These are phyloP conservation scores for Eristalis intricaria DNA, from an alignment of 2,888 invertebrate species.

Conservation along the genomic window DNA sequence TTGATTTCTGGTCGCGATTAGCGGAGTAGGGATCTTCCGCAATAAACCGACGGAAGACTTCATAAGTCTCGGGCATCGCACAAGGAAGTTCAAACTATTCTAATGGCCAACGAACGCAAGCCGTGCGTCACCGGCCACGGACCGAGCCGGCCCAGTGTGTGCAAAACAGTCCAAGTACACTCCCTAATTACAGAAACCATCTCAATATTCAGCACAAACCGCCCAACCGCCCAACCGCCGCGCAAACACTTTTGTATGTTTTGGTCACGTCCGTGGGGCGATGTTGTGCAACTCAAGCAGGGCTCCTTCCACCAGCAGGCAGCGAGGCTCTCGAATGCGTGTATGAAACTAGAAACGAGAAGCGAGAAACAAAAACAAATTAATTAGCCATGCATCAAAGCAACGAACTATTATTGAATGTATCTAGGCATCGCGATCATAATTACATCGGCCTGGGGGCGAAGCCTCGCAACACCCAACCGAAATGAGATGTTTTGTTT, in stretches of 20 bases:
- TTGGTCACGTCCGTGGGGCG: slow-evolving; percentile 61
- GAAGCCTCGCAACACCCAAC: slow-evolving; percentile 37
- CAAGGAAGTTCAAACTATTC: neutral
- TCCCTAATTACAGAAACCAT: slow-evolving; percentile 46
- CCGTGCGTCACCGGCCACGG: neutral
- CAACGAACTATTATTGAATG: slow-evolving; percentile 38
- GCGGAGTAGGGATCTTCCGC: neutral
- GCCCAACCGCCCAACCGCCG: slow-evolving; percentile 20
- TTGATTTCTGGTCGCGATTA: neutral
- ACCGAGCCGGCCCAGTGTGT: slow-evolving; percentile 18
- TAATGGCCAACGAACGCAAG: slow-evolving; percentile 18
- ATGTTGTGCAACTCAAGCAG: slow-evolving; percentile 62
- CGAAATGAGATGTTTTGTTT: slow-evolving; percentile 53
- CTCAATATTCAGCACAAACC: slow-evolving; percentile 47
- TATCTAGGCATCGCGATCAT: slow-evolving; percentile 54
- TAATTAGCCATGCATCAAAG: slow-evolving; percentile 69
- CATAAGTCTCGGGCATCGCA: neutral
- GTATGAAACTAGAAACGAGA: slow-evolving; percentile 27
- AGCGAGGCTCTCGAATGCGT: slow-evolving; percentile 7
- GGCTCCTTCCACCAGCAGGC: slow-evolving; percentile 29
- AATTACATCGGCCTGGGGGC: slow-evolving; percentile 52
- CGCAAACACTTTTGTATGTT: slow-evolving; percentile 49
- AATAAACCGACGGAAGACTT: neutral
- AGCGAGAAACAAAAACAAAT: slow-evolving; percentile 62
- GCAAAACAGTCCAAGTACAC: slow-evolving; percentile 37